A percentile compares a stretch with the other conserved stretches of the same genome.
Conservation (phyloP, 2,888 invertebrate species). For the Cataglyphis cursor region DNA sequence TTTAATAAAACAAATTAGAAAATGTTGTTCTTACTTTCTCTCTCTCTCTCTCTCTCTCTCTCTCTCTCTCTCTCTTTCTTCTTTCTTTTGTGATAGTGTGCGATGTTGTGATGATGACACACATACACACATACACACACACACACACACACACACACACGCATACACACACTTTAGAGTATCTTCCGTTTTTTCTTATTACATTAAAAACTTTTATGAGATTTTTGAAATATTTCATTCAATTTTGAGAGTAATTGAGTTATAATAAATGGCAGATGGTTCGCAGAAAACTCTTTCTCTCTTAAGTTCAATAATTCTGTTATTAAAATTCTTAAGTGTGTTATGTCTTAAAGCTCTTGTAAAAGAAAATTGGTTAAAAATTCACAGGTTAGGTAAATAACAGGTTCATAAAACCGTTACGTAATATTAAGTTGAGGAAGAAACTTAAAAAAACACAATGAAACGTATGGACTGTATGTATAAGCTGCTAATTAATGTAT, state of each 20-base stretch:
- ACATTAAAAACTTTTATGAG: constrained; percentile 1
- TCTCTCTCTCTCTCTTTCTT: neutral
- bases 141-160: too few species aligned
- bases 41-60: neutral
- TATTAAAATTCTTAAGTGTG: constrained; percentile 20
- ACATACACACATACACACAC: too few species aligned
- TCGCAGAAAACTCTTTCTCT: neutral
- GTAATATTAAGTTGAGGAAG: constrained; percentile 17
- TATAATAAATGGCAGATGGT: neutral
- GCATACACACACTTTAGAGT: neutral
- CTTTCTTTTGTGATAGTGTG: neutral
- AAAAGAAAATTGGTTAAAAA: constrained; percentile 4
- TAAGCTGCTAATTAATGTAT: neutral
- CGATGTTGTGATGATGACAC: neutral
- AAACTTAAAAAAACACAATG: neutral
- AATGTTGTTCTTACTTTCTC: too few species aligned
- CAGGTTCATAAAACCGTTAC: neutral
- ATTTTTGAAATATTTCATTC: neutral
- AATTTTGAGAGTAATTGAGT: neutral
- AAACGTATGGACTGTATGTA: neutral
- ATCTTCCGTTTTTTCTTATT: neutral
- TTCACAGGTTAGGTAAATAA: neutral
- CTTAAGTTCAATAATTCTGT: constrained; percentile 20
- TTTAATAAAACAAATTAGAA: too few species aligned
- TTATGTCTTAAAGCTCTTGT: neutral